Base-by-base conservation (phyloP, 2,888 invertebrate genomes). In the Acrobasis consociella region DNA sequence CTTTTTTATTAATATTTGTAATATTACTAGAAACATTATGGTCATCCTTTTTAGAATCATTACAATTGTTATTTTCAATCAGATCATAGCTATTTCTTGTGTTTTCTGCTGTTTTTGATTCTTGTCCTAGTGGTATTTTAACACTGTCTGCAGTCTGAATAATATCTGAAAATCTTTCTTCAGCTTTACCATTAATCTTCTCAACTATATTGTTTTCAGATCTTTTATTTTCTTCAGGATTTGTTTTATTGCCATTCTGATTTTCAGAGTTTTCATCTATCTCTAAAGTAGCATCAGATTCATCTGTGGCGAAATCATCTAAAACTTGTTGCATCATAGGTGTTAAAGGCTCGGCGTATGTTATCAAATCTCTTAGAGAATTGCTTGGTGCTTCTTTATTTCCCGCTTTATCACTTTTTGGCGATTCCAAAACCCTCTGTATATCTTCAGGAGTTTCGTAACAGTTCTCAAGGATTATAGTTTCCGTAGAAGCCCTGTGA, bases 401-500 rank as follows among this genome's bases (percentile, higher is more conserved):
- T 53, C 67, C 63, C 58, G 62, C 65, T 62, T 67, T 69, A 46
- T 62, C 59, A 22, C 37, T n/a, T 51, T 62, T 62, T 59, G 77
- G 71, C 15, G 80, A 75, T 69, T 85, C 85, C 52, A 83, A 69
- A 9, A 75, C 86, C 61, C 69, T 83, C 67, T 73, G 76, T 62
- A 86, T 75, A 16, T 87, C 87, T 65, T 87, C 85, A 63, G 81
- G 82, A 62, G 76, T 82, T 66, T 85, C 80, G 70, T 84, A 84
- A 68, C 80, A 85, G 39, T 75, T 76, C 37, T 86, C 86, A 65
- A 88, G 69, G 63, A 90, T 78, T 39, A 87, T 72, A 53, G 89
- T 91, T 49, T 91, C 91, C 65, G 83, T 83, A 61, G 91, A 91
- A 65, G 84, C 84, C 82, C 89, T 86, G 74, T 71, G 75, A 72